phyloP scores from a whole-genome alignment of 2,113 vertebrate genomes.

The Pseudorasbora parva region DNA sequence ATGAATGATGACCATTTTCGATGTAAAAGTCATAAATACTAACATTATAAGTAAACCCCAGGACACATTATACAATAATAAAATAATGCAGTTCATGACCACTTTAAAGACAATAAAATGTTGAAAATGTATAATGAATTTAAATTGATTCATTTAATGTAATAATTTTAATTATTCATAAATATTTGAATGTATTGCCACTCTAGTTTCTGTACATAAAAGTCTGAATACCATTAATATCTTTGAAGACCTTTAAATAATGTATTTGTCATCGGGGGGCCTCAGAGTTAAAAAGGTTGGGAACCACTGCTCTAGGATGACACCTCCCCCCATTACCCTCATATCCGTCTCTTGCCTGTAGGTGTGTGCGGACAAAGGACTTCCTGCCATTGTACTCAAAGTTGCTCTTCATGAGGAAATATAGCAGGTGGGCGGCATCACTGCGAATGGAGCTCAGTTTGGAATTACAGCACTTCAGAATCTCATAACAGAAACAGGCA shows the following conservation, averaged over 20 bases:
- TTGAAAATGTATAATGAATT: too few relatives aligned
- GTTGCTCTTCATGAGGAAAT: conserved; percentile 98
- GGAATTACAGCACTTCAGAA: conserved; percentile 95
- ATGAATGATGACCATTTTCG: too few relatives aligned
- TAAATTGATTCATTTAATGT: not conserved
- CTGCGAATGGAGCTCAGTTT: conserved; percentile 93
- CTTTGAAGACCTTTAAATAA: not conserved
- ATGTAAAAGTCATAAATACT: too few relatives aligned
- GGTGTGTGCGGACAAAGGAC: conserved; percentile 94
- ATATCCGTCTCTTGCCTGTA: conserved; percentile 79
- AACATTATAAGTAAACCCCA: too few relatives aligned
- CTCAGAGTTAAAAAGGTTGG: not conserved
- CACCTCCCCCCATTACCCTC: not conserved
- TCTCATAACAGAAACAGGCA: conserved; percentile 93
- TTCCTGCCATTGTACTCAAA: conserved; percentile 95
- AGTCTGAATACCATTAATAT: not conserved
- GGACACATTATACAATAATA: too few relatives aligned
- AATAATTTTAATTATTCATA: too few relatives aligned
- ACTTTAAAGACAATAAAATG: too few relatives aligned
- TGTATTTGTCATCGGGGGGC: not conserved
- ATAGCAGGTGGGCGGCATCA: conserved; percentile 94
- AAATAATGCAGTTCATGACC: too few relatives aligned
- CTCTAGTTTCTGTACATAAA: not conserved
- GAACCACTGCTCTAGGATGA: not conserved
- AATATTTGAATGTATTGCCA: not conserved